These are phyloP conservation scores for Crypturellus tataupa DNA, from an alignment of 2,797 vertebrate genomes.

Conservation along the genomic window DNA sequence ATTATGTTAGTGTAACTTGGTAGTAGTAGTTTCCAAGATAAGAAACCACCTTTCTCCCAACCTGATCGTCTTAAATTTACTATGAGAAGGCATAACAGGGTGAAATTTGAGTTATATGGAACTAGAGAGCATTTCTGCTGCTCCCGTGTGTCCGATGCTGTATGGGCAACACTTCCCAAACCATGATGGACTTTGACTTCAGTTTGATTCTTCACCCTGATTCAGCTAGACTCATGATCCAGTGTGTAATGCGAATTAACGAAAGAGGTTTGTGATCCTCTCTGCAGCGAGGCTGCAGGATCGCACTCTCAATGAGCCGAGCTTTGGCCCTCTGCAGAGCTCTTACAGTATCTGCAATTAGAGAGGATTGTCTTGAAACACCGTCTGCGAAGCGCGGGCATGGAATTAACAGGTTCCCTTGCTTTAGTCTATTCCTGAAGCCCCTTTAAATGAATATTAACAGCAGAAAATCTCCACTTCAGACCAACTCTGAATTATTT, in stretches of 20 bases:
- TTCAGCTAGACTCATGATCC: neutral
- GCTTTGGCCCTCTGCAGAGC: neutral
- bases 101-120: neutral
- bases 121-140: neutral
- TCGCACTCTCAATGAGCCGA: neutral
- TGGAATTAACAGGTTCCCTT: neutral
- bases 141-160: neutral
- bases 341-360: neutral
- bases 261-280: neutral
- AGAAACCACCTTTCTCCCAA: neutral
- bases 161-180: neutral
- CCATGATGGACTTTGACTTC: neutral
- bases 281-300: neutral
- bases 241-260: neutral
- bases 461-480: neutral
- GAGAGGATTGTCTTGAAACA: neutral
- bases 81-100: neutral
- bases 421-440: neutral
- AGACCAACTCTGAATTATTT: neutral
- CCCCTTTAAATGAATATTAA: neutral
- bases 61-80: neutral
- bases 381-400: accelerated
- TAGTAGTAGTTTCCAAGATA: neutral
- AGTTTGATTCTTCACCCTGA: neutral
- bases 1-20: neutral